These are phyloP conservation scores for Heliconius erato DNA, from an alignment of 2,888 invertebrate species.

Conservation along the genomic window DNA sequence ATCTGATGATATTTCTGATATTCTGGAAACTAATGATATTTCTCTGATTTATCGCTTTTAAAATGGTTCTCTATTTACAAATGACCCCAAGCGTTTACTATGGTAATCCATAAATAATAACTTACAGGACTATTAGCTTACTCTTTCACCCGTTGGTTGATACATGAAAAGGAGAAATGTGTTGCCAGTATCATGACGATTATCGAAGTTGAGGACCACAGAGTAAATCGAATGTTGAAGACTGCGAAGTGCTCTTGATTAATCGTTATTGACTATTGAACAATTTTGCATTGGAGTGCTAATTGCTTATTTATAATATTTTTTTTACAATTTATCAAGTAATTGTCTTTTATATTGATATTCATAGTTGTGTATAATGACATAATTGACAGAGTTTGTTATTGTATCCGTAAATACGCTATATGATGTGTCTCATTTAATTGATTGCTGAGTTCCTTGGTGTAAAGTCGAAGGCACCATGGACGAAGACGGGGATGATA, in stretches of 20 bases:
- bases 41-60: background rate
- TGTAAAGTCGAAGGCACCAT: slow-evolving; percentile 69
- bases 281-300: slow-evolving; percentile 11
- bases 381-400: slow-evolving; percentile 5
- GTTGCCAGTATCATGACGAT: background rate
- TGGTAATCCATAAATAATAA: background rate
- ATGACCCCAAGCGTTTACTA: background rate
- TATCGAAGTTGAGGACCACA: slow-evolving; percentile 1
- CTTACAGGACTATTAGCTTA: background rate
- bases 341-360: background rate
- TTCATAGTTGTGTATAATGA: slow-evolving; percentile 1
- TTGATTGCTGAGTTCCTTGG: slow-evolving; percentile 19
- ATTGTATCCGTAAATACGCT: slow-evolving; percentile 19
- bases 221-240: slow-evolving; percentile 2
- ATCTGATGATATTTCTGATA: too few species aligned
- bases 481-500: slow-evolving; percentile 94
- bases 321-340: background rate
- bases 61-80: background rate
- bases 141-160: background rate
- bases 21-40: too few species aligned
- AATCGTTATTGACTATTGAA: slow-evolving; percentile 23
- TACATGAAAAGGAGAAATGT: background rate
- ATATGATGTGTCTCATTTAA: slow-evolving; percentile 35
- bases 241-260: slow-evolving; percentile 25
- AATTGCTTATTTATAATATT: slow-evolving; percentile 8